Base-by-base conservation (phyloP, 1,140 invertebrate genomes). In the Aphelenchoides besseyi region DNA sequence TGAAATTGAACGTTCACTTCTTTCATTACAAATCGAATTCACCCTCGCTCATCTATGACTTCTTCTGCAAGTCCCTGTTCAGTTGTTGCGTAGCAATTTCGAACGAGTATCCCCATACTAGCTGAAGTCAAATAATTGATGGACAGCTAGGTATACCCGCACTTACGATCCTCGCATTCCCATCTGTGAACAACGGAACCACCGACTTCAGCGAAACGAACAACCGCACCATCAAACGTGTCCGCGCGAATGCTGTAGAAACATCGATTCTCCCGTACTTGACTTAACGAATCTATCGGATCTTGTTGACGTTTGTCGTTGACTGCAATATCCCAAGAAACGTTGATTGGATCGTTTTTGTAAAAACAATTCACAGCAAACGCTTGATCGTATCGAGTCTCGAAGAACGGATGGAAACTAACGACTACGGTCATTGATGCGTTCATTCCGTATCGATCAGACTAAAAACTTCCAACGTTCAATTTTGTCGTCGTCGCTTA, bases 151-250 rank as follows among this genome's bases (percentile, higher is more conserved):
- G 55, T 78, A 59, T 78, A 54, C 2, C 59, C 75, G 75, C 12
- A 35, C 53, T 68, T 59, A 79, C 68, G 59, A 64, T 79, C 77
- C 29, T 78, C 73, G 69, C 76, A 78, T 23, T 79, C 76, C 76
- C 76, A 78, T 57, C 76, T 48, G 63, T 78, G 76, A 35, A 79
- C 73, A 3, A 78, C 26, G 18, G 41, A 62, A 53, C 66, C 75
- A 52, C 76, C 76, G 18, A 78, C 63, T 18, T 48, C 41, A 9
- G 76, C 69, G 29, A 48, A 78, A 23, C 52, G 35, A 8, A 75
- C 73, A 28, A 66, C 52, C 8, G 76, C 76, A 9, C 76, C 76
- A 23, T 79, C 71, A 8, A 78, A 35, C 16, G 68, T 53, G 5
- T 72, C 76, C 36, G 64, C 67, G 16, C 75, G 28, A 1, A 77